Base-by-base conservation (phyloP, 2,888 invertebrate genomes). In the Pterostichus niger region DNA sequence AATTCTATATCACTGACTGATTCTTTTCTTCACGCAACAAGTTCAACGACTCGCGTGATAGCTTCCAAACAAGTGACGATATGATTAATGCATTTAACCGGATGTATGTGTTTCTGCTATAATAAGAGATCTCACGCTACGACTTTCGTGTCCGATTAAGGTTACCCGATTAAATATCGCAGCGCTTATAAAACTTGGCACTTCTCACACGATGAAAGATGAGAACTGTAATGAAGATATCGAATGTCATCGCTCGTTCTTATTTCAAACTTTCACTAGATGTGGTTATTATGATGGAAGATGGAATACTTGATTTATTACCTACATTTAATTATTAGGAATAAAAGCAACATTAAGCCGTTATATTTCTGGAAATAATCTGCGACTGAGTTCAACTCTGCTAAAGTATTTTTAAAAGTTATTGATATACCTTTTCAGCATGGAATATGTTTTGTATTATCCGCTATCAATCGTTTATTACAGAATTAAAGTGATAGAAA, bases 81-180 rank as follows among this genome's bases (percentile, higher is more conserved):
- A 81, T 81, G 81, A 81, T 81, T 56, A 81, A 81, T 81, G 71
- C 54, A 73, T 73, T 73, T 35, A 31, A 71, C 71, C 81, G 81
- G 81, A 81, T 71, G 71, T 81, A 56, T 64, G 79, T 79, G 79
- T 79, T 64, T 79, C 54, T 79, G 64, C 64, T 46, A 79, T 79
- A 79, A 79, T 79, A 61, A 44, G 64, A 64, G 64, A 64, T 79
- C 64, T 79, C 79, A 79, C 79, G 79, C 64, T 79, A 78, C 54
- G 10, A 76, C 78, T 59, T 59, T 71, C 71, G 71, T 71, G 71
- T 31, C 15, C 49, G 71, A 71, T 71, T 71, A 71, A 71, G 71
- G 71, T 71, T 71, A 71, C 46, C 24, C 44, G 71, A 46, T 71
- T 71, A 71, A 71, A 46, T 71, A 71, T 46, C 49, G 71, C 71